phyloP scores from a whole-genome alignment of 2,888 invertebrate genomes.

The Baronia brevicornis region DNA sequence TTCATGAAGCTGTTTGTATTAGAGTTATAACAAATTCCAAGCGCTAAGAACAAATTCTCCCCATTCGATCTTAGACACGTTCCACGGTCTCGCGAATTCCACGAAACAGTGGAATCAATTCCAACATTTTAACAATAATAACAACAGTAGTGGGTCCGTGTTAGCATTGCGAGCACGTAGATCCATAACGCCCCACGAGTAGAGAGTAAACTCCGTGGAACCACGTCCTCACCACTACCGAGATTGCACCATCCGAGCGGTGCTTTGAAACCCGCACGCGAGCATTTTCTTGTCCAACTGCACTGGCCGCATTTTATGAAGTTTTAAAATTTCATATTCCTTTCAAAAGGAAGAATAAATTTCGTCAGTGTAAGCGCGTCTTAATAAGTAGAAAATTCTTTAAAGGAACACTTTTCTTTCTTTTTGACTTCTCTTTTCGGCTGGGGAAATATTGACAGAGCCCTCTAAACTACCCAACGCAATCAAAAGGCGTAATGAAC shows the following conservation, averaged over 20 bases:
- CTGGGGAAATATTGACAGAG: conserved; percentile 11
- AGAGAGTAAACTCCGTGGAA: conserved; percentile 33
- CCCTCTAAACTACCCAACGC: conserved; percentile 10
- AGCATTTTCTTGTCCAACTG: conserved; percentile 15
- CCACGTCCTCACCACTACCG: conserved; percentile 38
- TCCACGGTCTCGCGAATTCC: conserved; percentile 12
- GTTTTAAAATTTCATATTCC: conserved; percentile 22
- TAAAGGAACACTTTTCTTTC: conserved; percentile 8
- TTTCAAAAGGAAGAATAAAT: conserved; percentile 10
- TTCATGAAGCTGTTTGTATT: conserved; percentile 10
- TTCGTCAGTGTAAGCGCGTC: conserved; percentile 12
- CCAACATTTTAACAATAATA: conserved; percentile 28
- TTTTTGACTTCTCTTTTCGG: conserved; percentile 7
- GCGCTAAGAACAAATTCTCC: conserved; percentile 12
- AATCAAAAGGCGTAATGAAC: conserved; percentile 15
- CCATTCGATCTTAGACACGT: conserved; percentile 16
- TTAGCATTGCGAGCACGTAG: conserved; percentile 55
- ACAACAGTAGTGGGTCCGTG: conserved; percentile 36
- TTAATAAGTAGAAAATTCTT: conserved; percentile 11
- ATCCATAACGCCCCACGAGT: conserved; percentile 37
- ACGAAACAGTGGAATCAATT: conserved; percentile 25
- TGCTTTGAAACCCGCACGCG: conserved; percentile 29
- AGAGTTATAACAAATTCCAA: conserved; percentile 8
- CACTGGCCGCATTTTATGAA: conserved; percentile 22
- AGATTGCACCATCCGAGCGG: conserved; percentile 51